A percentile compares a stretch with the other conserved stretches of the same genome.
Conservation (phyloP, 2,888 invertebrate species). For the Lingula anatina region DNA sequence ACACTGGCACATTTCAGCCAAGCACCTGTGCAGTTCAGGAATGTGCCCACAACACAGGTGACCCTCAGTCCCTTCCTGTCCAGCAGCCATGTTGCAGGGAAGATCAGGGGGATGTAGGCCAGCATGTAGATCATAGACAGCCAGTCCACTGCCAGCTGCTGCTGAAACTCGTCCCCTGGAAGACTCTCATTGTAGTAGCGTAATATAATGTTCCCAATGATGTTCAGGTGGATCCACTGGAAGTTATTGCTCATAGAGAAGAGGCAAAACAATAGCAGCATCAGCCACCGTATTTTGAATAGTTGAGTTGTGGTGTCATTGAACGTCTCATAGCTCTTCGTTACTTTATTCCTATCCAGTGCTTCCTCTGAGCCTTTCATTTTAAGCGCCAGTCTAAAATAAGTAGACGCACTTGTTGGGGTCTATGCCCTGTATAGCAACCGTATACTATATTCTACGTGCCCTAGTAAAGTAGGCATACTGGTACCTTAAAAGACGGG, state of each 20-base stretch:
- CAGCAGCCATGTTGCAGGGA: constrained; percentile 93
- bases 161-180: constrained; percentile 34
- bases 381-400: too few relatives aligned
- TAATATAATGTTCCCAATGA: constrained; percentile 76
- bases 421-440: too few relatives aligned
- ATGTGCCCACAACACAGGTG: constrained; percentile 32
- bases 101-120: constrained; percentile 92
- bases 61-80: constrained; percentile 69
- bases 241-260: constrained; percentile 88
- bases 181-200: constrained; percentile 56
- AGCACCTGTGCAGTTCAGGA: constrained; percentile 70
- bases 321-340: too few relatives aligned
- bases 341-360: too few relatives aligned
- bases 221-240: constrained; percentile 97
- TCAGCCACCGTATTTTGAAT: constrained; percentile 67
- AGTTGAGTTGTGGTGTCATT: too few relatives aligned
- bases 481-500: too few relatives aligned
- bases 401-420: too few relatives aligned
- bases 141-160: constrained; percentile 74
- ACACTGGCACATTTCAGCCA: constrained; percentile 72
- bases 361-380: too few relatives aligned
- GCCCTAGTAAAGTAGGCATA: too few relatives aligned
- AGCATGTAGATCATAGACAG: constrained; percentile 98
- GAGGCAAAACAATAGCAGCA: constrained; percentile 78
- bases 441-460: too few relatives aligned